Evolutionary conservation across 1,140 invertebrate genomes (phyloP), one percentile per base, ranked within the genome.

Genomic region (Steinernema feltiae): DNA sequence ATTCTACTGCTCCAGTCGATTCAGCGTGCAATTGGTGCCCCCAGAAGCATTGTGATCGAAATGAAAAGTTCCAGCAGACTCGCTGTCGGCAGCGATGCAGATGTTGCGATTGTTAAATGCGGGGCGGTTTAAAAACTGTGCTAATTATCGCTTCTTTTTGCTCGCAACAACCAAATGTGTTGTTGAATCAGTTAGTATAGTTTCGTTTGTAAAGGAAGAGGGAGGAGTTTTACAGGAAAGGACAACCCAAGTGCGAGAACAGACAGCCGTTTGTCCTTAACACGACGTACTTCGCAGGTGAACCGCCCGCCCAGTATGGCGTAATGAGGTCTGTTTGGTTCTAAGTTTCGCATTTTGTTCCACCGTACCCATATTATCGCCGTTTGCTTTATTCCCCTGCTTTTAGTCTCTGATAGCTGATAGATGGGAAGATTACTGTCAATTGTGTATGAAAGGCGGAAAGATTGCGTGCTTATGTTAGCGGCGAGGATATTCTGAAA

Each of bases 41-140:
- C n/a, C n/a, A n/a, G 12, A 27, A 63, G 3, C 7, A 63, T 15
- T 63, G 24, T 12, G 12, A 63, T 3, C 53, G 12, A 17, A 63
- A 63, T 3, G 53, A 63, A 7, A 17, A 27, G 53, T 27, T 63
- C 35, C 35, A 41, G 53, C 3, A 15, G 53, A 12, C 53, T 7
- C 3, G 24, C 7, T 3, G 2, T 15, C 15, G 53, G 24, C 15
- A 27, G 15, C 7, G 41, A n/a, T n/a, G 24, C 53, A 63, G 53
- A 63, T 63, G 53, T 63, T 63, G 53, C 53, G 53, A 63, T 63
- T 63, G 53, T 63, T 63, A 27, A 63, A 63, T 15, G 24, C 24
- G 53, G 35, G 7, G 53, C 53, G 53, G 53, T 63, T 63, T 63
- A 63, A 63, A 63, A 63, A 63, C 53, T 63, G 53, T 63, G 53